Percentiles rank a stretch among this genome's conserved stretches.
Evolutionary conservation across 2,888 invertebrate species (phyloP).

Genomic region (Panzeria rudis): DNA sequence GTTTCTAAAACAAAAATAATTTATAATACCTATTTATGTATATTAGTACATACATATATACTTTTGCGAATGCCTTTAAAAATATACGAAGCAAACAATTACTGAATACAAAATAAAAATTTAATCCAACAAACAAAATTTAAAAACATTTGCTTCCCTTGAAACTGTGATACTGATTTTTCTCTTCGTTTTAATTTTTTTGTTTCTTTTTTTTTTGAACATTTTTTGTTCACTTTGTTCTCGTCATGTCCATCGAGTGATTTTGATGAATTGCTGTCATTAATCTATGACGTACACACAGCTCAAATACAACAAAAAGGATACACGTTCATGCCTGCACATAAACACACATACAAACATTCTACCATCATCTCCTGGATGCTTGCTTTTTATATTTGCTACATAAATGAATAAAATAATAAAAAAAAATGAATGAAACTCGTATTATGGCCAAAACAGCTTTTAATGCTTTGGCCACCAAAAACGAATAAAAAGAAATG

Average conservation of each 20-base stretch:
- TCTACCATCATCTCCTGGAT: conserved; percentile 72
- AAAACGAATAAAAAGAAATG: conserved; percentile 38
- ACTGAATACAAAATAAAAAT: conserved; percentile 26
- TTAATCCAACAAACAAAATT: conserved; percentile 44
- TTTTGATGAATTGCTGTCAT: conserved; percentile 79
- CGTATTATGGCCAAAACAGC: conserved; percentile 64
- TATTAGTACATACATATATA: neutral
- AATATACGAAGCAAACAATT: neutral
- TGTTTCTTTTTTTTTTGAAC: neutral
- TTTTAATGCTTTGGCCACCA: conserved; percentile 57
- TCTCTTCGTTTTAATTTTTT: conserved; percentile 37
- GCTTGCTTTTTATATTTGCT: conserved; percentile 23
- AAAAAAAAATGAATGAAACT: conserved; percentile 48
- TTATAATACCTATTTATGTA: neutral
- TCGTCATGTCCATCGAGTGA: conserved; percentile 83
- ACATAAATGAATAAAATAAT: conserved; percentile 31
- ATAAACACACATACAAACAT: conserved; percentile 20
- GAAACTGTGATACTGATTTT: conserved; percentile 33
- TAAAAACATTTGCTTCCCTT: conserved; percentile 50
- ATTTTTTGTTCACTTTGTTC: conserved; percentile 63
- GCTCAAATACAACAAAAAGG: conserved; percentile 75
- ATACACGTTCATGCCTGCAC: conserved; percentile 60
- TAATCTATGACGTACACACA: conserved; percentile 85
- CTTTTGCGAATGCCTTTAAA: neutral
- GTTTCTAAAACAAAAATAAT: too few species aligned